Base-by-base conservation (phyloP, 2,888 invertebrate genomes). In the Alsophila aescularia region DNA sequence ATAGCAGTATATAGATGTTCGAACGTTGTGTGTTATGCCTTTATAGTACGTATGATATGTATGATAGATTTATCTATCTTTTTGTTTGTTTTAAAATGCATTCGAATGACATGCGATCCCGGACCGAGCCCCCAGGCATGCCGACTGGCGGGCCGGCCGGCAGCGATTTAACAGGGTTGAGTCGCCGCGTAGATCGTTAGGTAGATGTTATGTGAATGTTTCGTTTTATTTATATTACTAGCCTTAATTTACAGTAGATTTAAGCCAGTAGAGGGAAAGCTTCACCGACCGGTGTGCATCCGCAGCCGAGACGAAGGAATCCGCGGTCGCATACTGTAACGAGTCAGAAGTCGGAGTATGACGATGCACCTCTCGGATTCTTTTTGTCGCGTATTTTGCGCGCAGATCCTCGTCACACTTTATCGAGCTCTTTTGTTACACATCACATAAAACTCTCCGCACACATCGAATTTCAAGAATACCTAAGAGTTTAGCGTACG, bases 201-300 rank as follows among this genome's bases (percentile, higher is more conserved):
- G 89, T 89, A 90, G 90, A 88, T 89, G 88, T 88, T 89, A 87
- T 87, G 87, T 85, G 75, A 73, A 85, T 73, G 70, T 69, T 67
- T 68, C 70, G 72, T 24, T 24, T 24, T 24, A 58, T 64, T 62
- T 66, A 66, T 59, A 66, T 69, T 18, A 16, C 15, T 66, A 69
- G 55, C 68, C 66, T 43, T 56, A 65, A 60, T 64, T 65, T 65
- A 69, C 72, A 64, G 73, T 79, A 83, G 79, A 67, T 58, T 62
- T 73, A 73, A 77, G 73, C 70, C 61, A 52, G 82, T 84, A 83
- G 85, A 77, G 81, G 83, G 80, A 72, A 66, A 69, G 85, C 85
- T 83, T 86, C 57, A 63, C 70, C 68, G 63, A 70, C 64, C 63
- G 66, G 67, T 66, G 64, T 65, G 42, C 63, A 64, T 67, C 7